Evolutionary conservation across 2,888 invertebrate species (phyloP).

Genomic region (Limnephilus rhombicus): DNA sequence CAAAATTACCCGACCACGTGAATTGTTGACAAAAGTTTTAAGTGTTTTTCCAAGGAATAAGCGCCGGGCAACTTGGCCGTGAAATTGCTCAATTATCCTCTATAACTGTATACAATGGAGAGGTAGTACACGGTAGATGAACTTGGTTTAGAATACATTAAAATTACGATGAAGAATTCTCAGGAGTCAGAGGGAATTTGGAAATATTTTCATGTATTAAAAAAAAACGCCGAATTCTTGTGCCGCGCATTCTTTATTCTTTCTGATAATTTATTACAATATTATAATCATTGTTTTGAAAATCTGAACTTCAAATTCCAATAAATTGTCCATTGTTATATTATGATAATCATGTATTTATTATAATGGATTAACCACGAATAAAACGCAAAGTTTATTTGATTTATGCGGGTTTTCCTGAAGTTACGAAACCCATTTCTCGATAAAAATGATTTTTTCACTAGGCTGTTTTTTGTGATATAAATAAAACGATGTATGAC

Average conservation of each 20-base stretch:
- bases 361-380: neutral
- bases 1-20: neutral
- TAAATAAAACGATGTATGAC: neutral
- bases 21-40: neutral
- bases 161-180: neutral
- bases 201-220: neutral
- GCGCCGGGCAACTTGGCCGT: neutral
- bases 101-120: neutral
- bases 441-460: neutral
- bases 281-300: neutral
- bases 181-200: neutral
- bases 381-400: neutral
- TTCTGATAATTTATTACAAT: neutral
- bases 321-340: neutral
- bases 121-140: neutral
- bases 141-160: neutral
- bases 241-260: neutral
- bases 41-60: neutral
- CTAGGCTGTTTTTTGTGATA: neutral
- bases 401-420: neutral
- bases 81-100: neutral
- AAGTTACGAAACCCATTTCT: neutral
- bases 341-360: neutral
- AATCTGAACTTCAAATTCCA: neutral
- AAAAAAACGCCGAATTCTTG: neutral